Evolutionary conservation across 2,797 vertebrate genomes (phyloP), one percentile per base, ranked within the genome.

Genomic region (Enteromius treurensis): DNA sequence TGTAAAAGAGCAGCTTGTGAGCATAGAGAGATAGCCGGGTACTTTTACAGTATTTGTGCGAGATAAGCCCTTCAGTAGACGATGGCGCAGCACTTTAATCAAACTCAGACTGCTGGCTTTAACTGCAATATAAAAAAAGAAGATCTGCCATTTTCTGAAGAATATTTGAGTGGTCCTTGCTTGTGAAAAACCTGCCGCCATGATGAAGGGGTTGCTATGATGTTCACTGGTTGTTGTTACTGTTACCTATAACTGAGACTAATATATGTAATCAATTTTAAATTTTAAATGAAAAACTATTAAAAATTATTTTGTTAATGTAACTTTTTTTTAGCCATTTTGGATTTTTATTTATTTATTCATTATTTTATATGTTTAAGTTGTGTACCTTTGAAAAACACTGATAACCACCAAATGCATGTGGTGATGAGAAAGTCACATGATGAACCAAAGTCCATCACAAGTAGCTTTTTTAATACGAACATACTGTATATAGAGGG

Each of bases 1-100:
- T 86, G 85, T 91, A 73, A 89, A 90, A 88, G 75, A 71, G 80
- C 79, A 86, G 88, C 82, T 81, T 77, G 73, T 29, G 77, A 86
- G 82, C 53, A 42, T 29, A 86, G 74, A 64, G 77, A 89, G 79
- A 89, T 34, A 32, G 80, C 53, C 37, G 37, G 55, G 34, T 86
- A 58, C 19, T 70, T 42, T 69, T 49, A 26, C 42, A 49, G 74
- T 62, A 71, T 26, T 19, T 42, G n/a, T 42, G 64, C 55, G 29
- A 70, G 79, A 76, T 75, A 42, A 67, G 51, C 17, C 29, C 51
- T 26, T 75, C 37, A 26, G 29, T 15, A 45, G 34, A 45, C 4
- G 6, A 77, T 29, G 34, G n/a, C 34, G 32, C 51, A 32, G 67
- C 29, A 26, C 23, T 70, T 71, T 60, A 60, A 62, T 49, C 40